A percentile compares a stretch with the other conserved stretches of the same genome.
Evolutionary conservation across 2,113 vertebrate species (phyloP).

Genomic region (Grantiella picta): DNA sequence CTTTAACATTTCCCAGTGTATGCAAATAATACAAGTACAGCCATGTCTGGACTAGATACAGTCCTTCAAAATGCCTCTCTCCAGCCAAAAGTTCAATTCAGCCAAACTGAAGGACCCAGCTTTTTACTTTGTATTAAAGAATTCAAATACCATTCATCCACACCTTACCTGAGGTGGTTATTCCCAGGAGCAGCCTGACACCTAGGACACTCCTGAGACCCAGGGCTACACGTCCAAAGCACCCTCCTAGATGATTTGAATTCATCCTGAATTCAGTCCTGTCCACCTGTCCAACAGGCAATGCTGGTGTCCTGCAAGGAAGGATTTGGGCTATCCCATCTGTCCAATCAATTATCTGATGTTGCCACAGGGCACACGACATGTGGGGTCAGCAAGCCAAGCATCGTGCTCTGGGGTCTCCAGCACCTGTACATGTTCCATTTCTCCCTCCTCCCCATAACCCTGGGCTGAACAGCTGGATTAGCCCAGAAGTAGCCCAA

Average conservation of each 20-base stretch:
- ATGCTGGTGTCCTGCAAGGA: not conserved
- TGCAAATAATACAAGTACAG: not conserved
- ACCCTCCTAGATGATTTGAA: not conserved
- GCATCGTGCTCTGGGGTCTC: rapidly evolving
- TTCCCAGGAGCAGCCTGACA: not conserved
- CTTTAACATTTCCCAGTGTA: not conserved
- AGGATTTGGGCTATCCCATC: not conserved
- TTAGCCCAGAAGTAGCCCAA: not conserved
- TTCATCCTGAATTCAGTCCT: not conserved
- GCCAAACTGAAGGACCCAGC: not conserved
- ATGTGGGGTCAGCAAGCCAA: not conserved
- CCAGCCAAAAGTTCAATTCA: not conserved
- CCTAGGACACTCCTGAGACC: not conserved
- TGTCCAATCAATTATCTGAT: not conserved
- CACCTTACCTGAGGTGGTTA: not conserved
- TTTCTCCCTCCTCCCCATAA: not conserved
- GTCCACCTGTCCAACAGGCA: not conserved
- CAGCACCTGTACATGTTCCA: not conserved
- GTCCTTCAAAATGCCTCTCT: not conserved
- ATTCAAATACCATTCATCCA: not conserved
- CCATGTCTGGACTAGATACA: not conserved
- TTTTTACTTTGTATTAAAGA: not conserved
- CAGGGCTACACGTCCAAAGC: not conserved
- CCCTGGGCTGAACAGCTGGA: not conserved
- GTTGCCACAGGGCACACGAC: not conserved